Conservation (phyloP, 2,888 invertebrate species). For the Meiosimyza decipiens region DNA sequence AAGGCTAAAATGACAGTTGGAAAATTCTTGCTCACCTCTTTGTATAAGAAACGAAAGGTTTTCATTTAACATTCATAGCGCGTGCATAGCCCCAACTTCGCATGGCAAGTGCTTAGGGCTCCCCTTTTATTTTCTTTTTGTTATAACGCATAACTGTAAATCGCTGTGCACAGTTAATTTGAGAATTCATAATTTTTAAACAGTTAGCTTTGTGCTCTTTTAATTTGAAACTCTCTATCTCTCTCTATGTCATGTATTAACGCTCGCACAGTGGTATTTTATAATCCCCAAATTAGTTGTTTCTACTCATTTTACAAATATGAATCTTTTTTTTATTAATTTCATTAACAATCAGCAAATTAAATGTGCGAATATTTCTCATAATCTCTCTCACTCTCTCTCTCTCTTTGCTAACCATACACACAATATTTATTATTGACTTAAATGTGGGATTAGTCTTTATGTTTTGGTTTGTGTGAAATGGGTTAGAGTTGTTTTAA, state of each 20-base stretch:
- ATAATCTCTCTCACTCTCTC: neutral
- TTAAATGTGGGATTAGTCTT: too few relatives aligned
- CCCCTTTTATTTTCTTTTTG: too few relatives aligned
- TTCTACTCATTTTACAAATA: too few relatives aligned
- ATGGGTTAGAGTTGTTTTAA: neutral
- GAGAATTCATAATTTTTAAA: neutral
- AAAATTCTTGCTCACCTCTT: too few relatives aligned
- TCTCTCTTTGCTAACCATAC: neutral
- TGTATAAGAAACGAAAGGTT: too few relatives aligned
- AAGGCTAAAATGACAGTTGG: too few relatives aligned
- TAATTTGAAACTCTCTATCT: neutral
- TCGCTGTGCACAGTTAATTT: too few relatives aligned
- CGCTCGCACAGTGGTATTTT: neutral
- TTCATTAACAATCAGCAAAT: conserved; percentile 5
- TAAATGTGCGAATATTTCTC: conserved; percentile 2
- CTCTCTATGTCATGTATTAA: neutral
- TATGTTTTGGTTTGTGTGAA: neutral
- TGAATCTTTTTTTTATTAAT: neutral
- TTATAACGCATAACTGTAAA: too few relatives aligned
- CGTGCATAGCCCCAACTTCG: too few relatives aligned
- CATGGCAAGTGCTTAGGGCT: too few relatives aligned
- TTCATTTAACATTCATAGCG: too few relatives aligned
- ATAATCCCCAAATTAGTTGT: conserved; percentile 3
- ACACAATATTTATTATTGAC: neutral
- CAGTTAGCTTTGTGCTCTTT: neutral